Conservation (phyloP, 2,888 invertebrate genomes). For the Prosopocoilus inquinatus region DNA sequence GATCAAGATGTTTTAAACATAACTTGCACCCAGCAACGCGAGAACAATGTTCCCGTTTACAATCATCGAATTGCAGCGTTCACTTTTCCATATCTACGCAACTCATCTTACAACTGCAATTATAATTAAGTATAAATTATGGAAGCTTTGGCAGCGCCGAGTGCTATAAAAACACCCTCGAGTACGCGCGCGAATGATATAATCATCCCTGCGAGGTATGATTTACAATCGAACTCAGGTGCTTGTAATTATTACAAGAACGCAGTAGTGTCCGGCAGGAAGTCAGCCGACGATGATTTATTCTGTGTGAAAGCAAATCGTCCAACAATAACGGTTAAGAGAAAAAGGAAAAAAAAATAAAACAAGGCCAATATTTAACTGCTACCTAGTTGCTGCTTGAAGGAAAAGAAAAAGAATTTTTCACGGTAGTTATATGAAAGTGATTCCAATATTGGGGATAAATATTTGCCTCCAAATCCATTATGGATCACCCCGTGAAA, state of each 20-base stretch:
- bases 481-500: conserved; percentile 7
- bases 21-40: background rate
- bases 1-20: background rate
- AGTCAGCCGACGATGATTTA: conserved; percentile 28
- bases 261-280: conserved; percentile 24
- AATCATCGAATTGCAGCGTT: background rate
- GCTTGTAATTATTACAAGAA: conserved; percentile 27
- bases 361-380: background rate
- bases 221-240: conserved; percentile 28
- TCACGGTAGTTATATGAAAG: too few relatives aligned
- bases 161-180: conserved; percentile 31
- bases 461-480: conserved; percentile 5
- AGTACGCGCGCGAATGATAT: conserved; percentile 31
- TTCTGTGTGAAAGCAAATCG: conserved; percentile 15
- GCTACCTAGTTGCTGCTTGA: background rate
- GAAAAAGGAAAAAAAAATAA: background rate
- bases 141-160: conserved; percentile 26
- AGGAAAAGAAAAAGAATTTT: too few relatives aligned
- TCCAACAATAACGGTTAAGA: conserved; percentile 3
- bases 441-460: too few relatives aligned
- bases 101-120: conserved; percentile 23
- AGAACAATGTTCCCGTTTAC: conserved; percentile 1
- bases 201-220: conserved; percentile 29
- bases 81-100: conserved; percentile 14
- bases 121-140: conserved; percentile 33